phyloP scores from a whole-genome alignment of 2,113 vertebrate species.

The Platanista minor region DNA sequence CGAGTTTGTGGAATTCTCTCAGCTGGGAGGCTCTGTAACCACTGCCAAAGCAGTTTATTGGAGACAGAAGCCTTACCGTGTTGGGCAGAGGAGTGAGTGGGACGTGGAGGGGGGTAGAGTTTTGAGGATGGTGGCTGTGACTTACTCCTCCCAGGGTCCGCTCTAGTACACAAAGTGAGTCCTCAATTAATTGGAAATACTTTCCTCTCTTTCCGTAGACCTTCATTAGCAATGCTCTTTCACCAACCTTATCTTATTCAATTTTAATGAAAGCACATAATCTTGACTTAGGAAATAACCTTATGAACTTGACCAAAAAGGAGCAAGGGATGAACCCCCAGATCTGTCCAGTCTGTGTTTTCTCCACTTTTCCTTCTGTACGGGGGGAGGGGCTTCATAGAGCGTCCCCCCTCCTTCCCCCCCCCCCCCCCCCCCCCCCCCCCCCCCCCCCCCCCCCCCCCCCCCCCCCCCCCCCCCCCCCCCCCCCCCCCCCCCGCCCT shows the following conservation, averaged over 20 bases:
- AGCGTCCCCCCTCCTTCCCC: no score
- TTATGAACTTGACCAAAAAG: neutral
- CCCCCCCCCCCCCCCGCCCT: fast-evolving
- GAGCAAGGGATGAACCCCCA: neutral
- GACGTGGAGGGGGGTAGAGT: no score
- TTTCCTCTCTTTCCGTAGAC: fast-evolving
- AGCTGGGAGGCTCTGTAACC: neutral
- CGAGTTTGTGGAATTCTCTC: no score
- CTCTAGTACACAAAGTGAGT: fast-evolving
- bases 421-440: fast-evolving
- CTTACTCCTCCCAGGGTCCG: fast-evolving
- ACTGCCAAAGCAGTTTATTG: fast-evolving
- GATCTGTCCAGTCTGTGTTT: fast-evolving
- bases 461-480: fast-evolving
- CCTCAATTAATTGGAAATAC: fast-evolving
- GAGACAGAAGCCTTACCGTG: neutral
- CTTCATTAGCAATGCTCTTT: fast-evolving
- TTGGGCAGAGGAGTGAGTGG: neutral
- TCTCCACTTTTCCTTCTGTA: neutral
- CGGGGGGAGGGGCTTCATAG: neutral
- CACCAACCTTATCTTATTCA: fast-evolving
- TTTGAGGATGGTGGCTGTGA: neutral
- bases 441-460: fast-evolving
- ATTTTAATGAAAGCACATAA: fast-evolving
- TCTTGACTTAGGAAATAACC: neutral